phyloP scores from a whole-genome alignment of 2,888 invertebrate genomes.

The Entomobrya multifasciata region DNA sequence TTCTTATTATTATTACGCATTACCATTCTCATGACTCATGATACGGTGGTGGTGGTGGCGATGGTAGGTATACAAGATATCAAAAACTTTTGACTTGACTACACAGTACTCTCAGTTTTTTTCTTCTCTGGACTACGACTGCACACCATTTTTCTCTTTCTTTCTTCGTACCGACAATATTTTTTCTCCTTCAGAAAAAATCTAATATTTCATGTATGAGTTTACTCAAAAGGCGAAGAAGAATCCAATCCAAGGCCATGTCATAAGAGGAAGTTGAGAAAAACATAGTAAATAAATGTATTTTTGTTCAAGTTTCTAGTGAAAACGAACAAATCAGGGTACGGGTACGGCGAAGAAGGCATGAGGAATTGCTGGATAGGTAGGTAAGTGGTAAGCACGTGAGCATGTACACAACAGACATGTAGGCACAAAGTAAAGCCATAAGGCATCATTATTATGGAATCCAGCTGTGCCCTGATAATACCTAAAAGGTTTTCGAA shows the following conservation, averaged over 20 bases:
- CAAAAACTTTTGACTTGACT: constrained; percentile 39
- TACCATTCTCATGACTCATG: constrained; percentile 41
- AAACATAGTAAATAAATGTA: constrained; percentile 41
- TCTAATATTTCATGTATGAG: constrained; percentile 68
- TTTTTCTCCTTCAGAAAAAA: constrained; percentile 46
- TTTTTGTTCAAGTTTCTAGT: background rate
- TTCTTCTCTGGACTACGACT: constrained; percentile 6
- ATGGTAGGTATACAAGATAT: constrained; percentile 11
- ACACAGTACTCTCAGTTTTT: background rate
- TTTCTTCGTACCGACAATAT: constrained; percentile 27
- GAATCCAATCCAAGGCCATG: constrained; percentile 38
- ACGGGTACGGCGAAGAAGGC: background rate
- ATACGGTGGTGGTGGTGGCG: background rate
- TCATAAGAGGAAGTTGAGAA: background rate
- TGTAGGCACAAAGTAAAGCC: constrained; percentile 7
- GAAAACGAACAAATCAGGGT: constrained; percentile 9
- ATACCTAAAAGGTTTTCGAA: background rate
- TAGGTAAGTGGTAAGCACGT: background rate
- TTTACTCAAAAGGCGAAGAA: constrained; percentile 29
- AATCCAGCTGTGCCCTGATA: constrained; percentile 66
- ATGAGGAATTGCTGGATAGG: too few species aligned
- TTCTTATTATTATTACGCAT: constrained; percentile 11
- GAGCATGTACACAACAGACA: background rate
- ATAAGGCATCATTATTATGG: constrained; percentile 41
- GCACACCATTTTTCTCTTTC: constrained; percentile 29